Percentiles rank a stretch among this genome's conserved stretches.
Evolutionary conservation across 2,888 invertebrate species (phyloP).

Genomic region (Eremobia ochroleuca): DNA sequence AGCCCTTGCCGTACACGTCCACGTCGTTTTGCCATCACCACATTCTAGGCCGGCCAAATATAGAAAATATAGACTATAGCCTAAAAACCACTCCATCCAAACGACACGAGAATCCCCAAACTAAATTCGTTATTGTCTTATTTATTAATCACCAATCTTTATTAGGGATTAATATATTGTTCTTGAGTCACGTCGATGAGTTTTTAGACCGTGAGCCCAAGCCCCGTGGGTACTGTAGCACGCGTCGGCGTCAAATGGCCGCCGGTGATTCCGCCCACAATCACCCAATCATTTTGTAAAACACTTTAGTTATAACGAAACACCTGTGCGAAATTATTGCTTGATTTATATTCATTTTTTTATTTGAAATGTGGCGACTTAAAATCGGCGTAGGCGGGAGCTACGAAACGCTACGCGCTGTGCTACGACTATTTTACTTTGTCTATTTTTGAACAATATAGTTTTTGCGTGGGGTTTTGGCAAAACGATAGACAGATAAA

Average conservation of each 20-base stretch:
- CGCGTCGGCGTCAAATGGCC: slow-evolving; percentile 64
- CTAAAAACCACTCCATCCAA: neutral
- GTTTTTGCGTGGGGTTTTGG: neutral
- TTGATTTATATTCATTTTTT: slow-evolving; percentile 31
- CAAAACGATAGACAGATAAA: no score
- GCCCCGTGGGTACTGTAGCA: slow-evolving; percentile 52
- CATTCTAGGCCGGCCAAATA: no score
- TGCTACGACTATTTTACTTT: neutral
- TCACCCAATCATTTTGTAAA: slow-evolving; percentile 63
- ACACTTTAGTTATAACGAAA: slow-evolving; percentile 57
- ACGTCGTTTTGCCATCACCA: no score
- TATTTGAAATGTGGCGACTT: no score
- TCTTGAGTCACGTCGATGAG: slow-evolving; percentile 50
- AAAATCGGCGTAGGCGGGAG: slow-evolving; percentile 22
- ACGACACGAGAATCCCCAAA: neutral
- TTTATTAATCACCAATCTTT: slow-evolving; percentile 49
- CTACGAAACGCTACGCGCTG: slow-evolving; percentile 29
- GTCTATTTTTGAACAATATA: neutral
- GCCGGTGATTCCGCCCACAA: slow-evolving; percentile 64
- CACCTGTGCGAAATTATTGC: slow-evolving; percentile 55
- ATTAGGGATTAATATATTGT: slow-evolving; percentile 53
- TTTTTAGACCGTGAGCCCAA: slow-evolving; percentile 36
- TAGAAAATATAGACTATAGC: neutral
- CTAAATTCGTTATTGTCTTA: slow-evolving; percentile 28
- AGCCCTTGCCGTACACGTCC: no score